phyloP scores from a whole-genome alignment of 2,113 vertebrate genomes.

The Fregata magnificens region DNA sequence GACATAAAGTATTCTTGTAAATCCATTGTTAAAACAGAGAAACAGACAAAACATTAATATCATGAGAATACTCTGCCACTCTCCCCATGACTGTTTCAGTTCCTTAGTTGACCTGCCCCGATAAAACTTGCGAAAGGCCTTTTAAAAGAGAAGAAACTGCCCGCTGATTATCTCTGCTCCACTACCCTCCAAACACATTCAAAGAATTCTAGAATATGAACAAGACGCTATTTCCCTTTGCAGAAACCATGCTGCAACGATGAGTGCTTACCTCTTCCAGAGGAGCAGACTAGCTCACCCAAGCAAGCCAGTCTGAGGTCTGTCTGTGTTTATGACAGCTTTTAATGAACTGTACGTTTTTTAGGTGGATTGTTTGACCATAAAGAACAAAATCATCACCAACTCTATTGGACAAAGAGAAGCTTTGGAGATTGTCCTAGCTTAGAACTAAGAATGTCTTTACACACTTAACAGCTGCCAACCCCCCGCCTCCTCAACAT shows the following conservation, averaged over 20 bases:
- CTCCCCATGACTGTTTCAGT: neutral
- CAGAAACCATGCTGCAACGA: neutral
- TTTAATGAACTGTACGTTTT: neutral
- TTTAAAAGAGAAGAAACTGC: neutral
- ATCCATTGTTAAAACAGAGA: neutral
- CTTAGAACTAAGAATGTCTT: neutral
- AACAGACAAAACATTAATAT: neutral
- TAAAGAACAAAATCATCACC: neutral
- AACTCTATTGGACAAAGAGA: neutral
- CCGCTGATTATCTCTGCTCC: neutral
- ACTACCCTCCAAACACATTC: neutral
- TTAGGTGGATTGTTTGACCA: neutral
- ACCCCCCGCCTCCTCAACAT: neutral
- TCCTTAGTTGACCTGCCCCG: neutral
- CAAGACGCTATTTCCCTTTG: neutral
- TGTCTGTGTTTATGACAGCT: neutral
- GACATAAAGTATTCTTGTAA: neutral
- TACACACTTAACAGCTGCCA: neutral
- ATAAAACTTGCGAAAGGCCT: neutral
- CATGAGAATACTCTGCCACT: neutral
- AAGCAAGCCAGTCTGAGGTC: neutral
- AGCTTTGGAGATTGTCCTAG: neutral
- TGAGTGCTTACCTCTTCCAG: neutral
- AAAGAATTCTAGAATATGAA: neutral
- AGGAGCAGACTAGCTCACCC: neutral